Evolutionary conservation across 2,113 vertebrate species (phyloP), one percentile per base, ranked within the genome.

Genomic region (Ammodytes dubius): DNA sequence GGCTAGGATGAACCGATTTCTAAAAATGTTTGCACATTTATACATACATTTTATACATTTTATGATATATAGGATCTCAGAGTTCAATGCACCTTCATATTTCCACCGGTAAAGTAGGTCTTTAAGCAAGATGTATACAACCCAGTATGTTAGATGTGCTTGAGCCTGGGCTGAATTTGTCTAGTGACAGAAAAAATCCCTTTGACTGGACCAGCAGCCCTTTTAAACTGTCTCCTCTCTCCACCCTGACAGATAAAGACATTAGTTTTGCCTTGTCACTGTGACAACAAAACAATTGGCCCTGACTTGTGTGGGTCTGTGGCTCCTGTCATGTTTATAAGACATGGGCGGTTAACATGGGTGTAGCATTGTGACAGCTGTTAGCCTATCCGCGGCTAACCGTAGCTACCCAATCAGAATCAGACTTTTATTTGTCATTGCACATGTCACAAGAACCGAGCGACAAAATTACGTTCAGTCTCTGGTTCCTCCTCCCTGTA

Each of bases 321-420:
- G 35, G 80, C 79, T 88, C 81, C 82, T 90, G 83, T 81, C 70
- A 79, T 88, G 27, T 84, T 80, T 65, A 7, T 79, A 88, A 72
- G 85, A 69, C 89, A 67, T 87, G 78, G 82, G 83, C 67, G 75
- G 87, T 79, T 37, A 85, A 71, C 78, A 83, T 40, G 82, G 79
- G 85, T 87, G 85, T 86, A 46, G 64, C 82, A 75, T 79, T 85
- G 69, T 91, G 88, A 90, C 83, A 81, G 89, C 77, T 75, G 89
- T 85, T 27, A 84, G 88, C 87, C 83, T 85, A 87, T 88, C 70
- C 82, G 27, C 2, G 27, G 82, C 78, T 80, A 88, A 92, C 86
- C 77, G 82, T 52, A 64, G 73, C 86, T 90, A 78, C 79, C 77
- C 84, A 27, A 27, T 27, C 27, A 27, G 27, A 27, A 27, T 27